A percentile compares a stretch with the other conserved stretches of the same genome.
phyloP scores from a whole-genome alignment of 1,140 invertebrate genomes.

The Microvelia longipes region DNA sequence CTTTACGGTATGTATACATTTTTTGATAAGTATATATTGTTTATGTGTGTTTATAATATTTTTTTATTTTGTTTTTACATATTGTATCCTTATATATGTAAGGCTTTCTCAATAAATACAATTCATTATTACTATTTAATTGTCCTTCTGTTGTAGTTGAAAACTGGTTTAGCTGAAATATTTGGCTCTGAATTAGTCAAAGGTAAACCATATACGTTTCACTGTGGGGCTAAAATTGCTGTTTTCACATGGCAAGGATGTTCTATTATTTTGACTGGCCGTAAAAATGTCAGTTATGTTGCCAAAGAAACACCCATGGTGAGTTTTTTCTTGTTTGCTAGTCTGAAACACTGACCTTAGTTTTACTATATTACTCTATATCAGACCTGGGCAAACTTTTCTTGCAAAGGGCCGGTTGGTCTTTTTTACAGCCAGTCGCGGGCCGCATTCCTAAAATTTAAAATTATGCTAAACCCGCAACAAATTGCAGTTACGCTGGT shows the following conservation, averaged over 20 bases:
- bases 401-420: no score
- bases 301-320: slow-evolving; percentile 92
- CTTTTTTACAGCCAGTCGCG: no score
- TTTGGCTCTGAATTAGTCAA: slow-evolving; percentile 94
- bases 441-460: no score
- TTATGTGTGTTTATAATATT: slow-evolving; percentile 3
- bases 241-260: slow-evolving; percentile 95
- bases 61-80: not conserved
- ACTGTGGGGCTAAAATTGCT: slow-evolving; percentile 80
- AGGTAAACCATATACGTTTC: slow-evolving; percentile 83
- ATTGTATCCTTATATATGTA: not conserved
- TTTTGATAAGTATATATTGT: no score
- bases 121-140: not conserved
- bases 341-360: no score
- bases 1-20: no score
- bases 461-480: no score
- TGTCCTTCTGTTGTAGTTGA: slow-evolving; percentile 42
- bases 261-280: slow-evolving; percentile 62
- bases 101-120: not conserved
- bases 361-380: no score
- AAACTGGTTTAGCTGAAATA: slow-evolving; percentile 78
- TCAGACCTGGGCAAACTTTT: no score
- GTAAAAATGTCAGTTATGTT: slow-evolving; percentile 82
- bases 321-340: no score
- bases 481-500: no score